Evolutionary conservation across 2,888 invertebrate species (phyloP), one percentile per base, ranked within the genome.

Genomic region (Lottia scabra): DNA sequence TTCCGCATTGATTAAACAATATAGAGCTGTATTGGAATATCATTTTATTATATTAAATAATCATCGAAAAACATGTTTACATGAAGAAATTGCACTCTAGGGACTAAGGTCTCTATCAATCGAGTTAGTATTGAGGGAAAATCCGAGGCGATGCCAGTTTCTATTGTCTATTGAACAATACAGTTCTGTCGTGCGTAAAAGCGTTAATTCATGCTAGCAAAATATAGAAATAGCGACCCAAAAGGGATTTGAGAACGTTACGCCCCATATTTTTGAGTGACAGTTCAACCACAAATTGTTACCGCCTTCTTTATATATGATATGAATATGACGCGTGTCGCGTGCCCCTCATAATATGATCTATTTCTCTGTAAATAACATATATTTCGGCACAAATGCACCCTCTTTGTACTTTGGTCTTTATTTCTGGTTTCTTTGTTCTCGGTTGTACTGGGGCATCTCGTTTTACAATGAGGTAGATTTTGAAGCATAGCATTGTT

Each of bases 271-370:
- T 30, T 19, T 56, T 56, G 56, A 56, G 8, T 56, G 56, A 56
- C 56, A 56, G 12, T 19, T 23, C 0, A 1, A 6, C 15, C 19
- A 19, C 8, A 23, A 19, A 56, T 23, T 23, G 19, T 8, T 56
- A 10, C 56, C 56, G 56, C 56, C 56, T 23, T 56, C 23, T 23
- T 19, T 19, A 6, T 2, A 19, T 56, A 23, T 19, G 56, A 56
- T 56, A 12, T 10, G 56, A 56, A 56, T 56, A 23, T 56, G 56
- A 56, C 56, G 56, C 56, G 56, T 56, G 56, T 56, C 56, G 56
- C 56, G 56, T 56, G 56, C 56, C 56, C 10, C 15, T 10, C 19
- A 19, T 56, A 56, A 13, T 38, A 38, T 56, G 56, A 56, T 23
- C 3, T 56, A 56, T 56, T 56, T 56, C 10, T 19, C 13, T 19